Base-by-base conservation (phyloP, 1,140 invertebrate genomes). In the Asbolus verrucosus region DNA sequence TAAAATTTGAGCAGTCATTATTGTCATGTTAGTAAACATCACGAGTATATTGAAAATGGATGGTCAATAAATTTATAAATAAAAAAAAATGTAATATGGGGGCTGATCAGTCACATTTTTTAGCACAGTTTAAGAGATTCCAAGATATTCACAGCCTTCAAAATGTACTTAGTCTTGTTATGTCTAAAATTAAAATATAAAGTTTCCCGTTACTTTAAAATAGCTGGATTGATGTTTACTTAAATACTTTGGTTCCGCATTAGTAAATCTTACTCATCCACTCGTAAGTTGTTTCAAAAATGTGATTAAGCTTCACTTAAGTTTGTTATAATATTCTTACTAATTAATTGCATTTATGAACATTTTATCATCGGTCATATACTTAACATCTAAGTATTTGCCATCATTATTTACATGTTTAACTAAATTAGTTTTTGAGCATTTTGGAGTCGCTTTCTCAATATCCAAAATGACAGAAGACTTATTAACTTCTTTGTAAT, bases 391-490 rank as follows among this genome's bases (percentile, higher is more conserved):
- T 27, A 24, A 2, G 11, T 27, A 54, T 27, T 54, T 54, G 5
- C n/a, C 19, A 13, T 54, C 46, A 24, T 8, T 54, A 30, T 54
- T 54, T 54, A 54, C 46, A 54, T 54, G 46, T 1, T 39, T 38
- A n/a, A 63, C 14, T 39, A 63, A 21, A 63, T 63, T 63, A 24
- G 21, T 41, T 24, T 69, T 24, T 11, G 73, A 72, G 39, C 39
- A 68, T 30, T 41, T 50, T 1, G 65, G 46, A 6, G 54, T 38
- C 4, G 54, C 54, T 33, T 76, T 76, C 33, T 68, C 70, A 18
- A 76, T 72, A 38, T 75, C 72, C 36, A 75, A 41, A 43, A 75
- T 70, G 6, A 75, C 68, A 8, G 72, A 75, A 24, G 30, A 3
- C 8, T 27, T 27, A 27, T 3, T 4, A 3, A 8, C 24, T 8